Evolutionary conservation across 2,797 vertebrate species (phyloP).

Genomic region (Chaetophractus vellerosus): DNA sequence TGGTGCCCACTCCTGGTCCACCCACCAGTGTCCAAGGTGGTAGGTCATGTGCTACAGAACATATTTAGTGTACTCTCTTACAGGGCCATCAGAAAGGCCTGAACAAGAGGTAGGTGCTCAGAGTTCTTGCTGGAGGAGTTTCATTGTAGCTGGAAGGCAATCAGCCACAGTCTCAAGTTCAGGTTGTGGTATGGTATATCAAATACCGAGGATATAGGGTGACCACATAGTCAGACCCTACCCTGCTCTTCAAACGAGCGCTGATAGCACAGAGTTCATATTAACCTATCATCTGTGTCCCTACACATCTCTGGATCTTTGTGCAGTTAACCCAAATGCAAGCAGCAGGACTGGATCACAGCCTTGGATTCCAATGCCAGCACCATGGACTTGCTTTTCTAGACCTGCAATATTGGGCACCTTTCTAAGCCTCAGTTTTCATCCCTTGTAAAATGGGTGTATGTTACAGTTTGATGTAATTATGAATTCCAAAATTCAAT

Average conservation of each 20-base stretch:
- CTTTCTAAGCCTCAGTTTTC: neutral
- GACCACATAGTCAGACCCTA: neutral
- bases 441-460: neutral
- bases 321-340: neutral
- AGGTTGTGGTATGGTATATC: neutral
- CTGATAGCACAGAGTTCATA: neutral
- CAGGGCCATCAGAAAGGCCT: neutral
- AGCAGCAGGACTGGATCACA: neutral
- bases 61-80: neutral
- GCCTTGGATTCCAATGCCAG: neutral
- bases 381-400: neutral
- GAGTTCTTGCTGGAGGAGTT: neutral
- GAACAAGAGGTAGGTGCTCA: neutral
- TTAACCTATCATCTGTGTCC: neutral
- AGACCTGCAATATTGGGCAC: too few species aligned
- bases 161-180: neutral
- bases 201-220: neutral
- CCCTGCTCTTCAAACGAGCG: neutral
- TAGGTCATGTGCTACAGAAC: neutral
- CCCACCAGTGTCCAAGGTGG: neutral
- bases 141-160: neutral
- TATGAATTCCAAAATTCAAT: too few species aligned
- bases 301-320: neutral
- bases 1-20: neutral
- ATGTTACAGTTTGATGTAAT: too few species aligned